Evolutionary conservation across 2,888 invertebrate genomes (phyloP), one percentile per base, ranked within the genome.

Genomic region (Latheticus oryzae): DNA sequence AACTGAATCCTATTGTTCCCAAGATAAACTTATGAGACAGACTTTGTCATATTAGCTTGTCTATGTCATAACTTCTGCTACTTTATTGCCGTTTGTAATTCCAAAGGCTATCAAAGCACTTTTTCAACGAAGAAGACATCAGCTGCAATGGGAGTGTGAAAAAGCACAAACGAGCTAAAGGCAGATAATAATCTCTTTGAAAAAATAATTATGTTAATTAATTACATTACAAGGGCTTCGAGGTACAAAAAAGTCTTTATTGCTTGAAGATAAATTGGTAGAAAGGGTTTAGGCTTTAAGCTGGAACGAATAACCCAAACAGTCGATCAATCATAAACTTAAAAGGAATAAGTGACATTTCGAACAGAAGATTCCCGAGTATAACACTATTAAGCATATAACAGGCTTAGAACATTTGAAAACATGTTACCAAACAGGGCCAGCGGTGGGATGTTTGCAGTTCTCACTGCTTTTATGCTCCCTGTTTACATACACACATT

Each of bases 1-100:
- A 72, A 75, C 72, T 74, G 73, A 73, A 70, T 73, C 69, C 75
- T 70, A 75, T 75, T 75, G 75, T 75, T 74, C 70, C 70, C 63
- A 65, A 65, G 73, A 70, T 71, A 71, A 73, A 75, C 71, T 74
- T 73, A 73, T 70, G 75, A 73, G 70, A 70, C 67, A 67, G 71
- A 70, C 70, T 71, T 69, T 73, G 74, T 74, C 74, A 73, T 74
- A 73, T 73, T 73, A 73, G 71, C 71, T 73, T 71, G 72, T 73
- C 71, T 65, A 67, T 70, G 66, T 73, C 71, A 71, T 72, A 70
- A 54, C 54, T 48, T 35, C 16, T 35, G 38, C 33, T 37, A 52
- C 30, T 58, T 58, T 52, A 58, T 58, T 19, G 47, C 17, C 38
- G 38, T 30, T 37, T 21, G 13, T 17, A 28, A 12, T 32, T 42